Evolutionary conservation across 2,113 vertebrate genomes (phyloP).

Genomic region (Cyphomyrus discorhynchus): DNA sequence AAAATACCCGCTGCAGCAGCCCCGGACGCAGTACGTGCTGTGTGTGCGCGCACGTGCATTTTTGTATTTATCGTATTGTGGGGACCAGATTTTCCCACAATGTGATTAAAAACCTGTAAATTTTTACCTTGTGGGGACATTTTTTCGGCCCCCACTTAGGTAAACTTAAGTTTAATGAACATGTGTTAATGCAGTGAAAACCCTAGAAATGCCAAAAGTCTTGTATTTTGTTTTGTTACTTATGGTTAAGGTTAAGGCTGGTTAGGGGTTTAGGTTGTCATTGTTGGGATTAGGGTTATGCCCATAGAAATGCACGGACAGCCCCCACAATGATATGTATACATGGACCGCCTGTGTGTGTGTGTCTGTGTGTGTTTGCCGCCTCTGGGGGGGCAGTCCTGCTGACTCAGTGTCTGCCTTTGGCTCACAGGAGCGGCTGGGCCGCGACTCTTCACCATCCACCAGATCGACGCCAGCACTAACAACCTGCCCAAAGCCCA

Average conservation of each 20-base stretch:
- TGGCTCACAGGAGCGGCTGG: constrained; percentile 79
- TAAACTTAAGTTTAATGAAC: not conserved
- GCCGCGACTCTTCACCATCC: constrained; percentile 91
- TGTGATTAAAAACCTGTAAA: not conserved
- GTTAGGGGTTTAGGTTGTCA: not conserved
- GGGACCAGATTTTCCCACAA: not conserved
- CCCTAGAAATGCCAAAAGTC: not conserved
- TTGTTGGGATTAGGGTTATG: not conserved
- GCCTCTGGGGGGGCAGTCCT: not conserved
- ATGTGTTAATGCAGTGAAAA: not conserved
- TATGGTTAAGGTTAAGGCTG: not conserved
- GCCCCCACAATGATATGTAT: not conserved
- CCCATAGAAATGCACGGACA: not conserved
- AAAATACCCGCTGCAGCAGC: not conserved
- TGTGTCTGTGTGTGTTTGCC: not conserved
- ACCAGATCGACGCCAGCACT: constrained; percentile 94
- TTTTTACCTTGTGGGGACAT: not conserved
- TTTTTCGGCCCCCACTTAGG: not conserved
- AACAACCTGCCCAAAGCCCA: constrained; percentile 97
- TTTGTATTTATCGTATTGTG: not conserved
- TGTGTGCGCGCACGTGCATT: not conserved
- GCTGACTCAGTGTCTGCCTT: constrained; percentile 4
- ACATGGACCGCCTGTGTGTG: not conserved
- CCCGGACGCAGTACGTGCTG: not conserved
- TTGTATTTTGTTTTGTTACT: not conserved